phyloP scores from a whole-genome alignment of 2,113 vertebrate species.

The Plecotus auritus region DNA sequence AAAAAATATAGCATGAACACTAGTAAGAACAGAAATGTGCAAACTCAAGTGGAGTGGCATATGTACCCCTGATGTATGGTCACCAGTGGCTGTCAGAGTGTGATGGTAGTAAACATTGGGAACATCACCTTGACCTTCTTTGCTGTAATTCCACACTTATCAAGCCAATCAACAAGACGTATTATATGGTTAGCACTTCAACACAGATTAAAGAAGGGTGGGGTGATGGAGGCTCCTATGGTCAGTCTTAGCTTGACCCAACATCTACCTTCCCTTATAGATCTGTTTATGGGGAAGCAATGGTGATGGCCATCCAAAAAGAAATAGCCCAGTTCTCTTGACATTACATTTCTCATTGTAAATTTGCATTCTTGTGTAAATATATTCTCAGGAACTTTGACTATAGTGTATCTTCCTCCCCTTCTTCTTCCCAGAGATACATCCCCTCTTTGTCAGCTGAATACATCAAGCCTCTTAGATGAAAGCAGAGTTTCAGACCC shows the following conservation, averaged over 20 bases:
- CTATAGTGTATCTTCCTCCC: not conserved
- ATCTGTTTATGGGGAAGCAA: not conserved
- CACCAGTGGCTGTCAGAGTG: not conserved
- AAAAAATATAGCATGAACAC: not conserved
- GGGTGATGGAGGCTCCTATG: fast-evolving
- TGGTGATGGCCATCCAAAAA: too few species aligned
- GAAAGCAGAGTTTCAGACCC: not conserved
- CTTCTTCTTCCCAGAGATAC: not conserved
- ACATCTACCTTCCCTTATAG: not conserved
- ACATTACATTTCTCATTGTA: not conserved
- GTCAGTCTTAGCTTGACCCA: not conserved
- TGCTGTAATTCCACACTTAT: not conserved
- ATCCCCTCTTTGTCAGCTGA: not conserved
- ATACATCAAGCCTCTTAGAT: slow-evolving; percentile 35
- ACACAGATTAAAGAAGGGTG: not conserved
- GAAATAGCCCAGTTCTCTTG: not conserved
- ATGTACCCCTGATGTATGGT: not conserved
- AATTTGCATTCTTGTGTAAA: slow-evolving; percentile 19
- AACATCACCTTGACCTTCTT: not conserved
- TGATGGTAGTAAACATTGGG: not conserved
- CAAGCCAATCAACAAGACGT: not conserved
- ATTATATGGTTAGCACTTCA: not conserved
- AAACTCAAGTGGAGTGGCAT: not conserved
- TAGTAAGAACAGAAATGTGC: not conserved
- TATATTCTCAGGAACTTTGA: not conserved